Evolutionary conservation across 2,113 vertebrate species (phyloP).

Genomic region (Panthera uncia): DNA sequence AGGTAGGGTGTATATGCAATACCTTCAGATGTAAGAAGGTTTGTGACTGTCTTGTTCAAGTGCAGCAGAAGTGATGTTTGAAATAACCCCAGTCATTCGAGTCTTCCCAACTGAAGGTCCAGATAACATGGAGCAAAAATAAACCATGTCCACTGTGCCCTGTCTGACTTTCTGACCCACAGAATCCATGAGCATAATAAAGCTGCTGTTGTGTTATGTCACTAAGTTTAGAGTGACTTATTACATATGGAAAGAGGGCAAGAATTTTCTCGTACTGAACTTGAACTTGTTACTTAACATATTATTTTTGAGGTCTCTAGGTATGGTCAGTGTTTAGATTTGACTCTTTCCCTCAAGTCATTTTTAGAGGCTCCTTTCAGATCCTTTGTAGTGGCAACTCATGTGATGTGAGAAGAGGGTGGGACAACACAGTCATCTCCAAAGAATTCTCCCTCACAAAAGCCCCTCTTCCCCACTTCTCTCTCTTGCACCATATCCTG

Average conservation of each 20-base stretch:
- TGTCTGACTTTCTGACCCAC: not conserved
- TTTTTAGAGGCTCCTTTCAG: not conserved
- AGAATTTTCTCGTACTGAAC: not conserved
- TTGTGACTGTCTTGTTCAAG: not conserved
- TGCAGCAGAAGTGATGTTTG: not conserved
- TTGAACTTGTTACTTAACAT: not conserved
- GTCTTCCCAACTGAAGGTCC: not conserved
- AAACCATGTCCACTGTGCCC: rapidly evolving
- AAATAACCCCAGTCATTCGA: not conserved
- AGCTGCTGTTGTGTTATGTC: not conserved
- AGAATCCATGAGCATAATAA: not conserved
- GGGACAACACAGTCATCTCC: not conserved
- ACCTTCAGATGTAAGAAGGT: not conserved
- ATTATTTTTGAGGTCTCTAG: not conserved
- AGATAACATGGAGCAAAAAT: not conserved
- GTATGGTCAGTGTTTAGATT: not conserved
- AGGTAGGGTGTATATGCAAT: not conserved
- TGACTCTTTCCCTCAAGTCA: not conserved
- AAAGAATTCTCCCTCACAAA: not conserved
- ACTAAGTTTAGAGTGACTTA: not conserved
- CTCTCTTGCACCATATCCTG: not conserved
- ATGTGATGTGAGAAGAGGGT: not conserved
- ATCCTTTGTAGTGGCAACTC: not conserved
- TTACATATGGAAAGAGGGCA: not conserved
- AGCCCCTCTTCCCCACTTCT: not conserved